Percentiles rank a stretch among this genome's conserved stretches.
Conservation (phyloP, 2,888 invertebrate genomes). For the Arrhopalites spinosus region DNA sequence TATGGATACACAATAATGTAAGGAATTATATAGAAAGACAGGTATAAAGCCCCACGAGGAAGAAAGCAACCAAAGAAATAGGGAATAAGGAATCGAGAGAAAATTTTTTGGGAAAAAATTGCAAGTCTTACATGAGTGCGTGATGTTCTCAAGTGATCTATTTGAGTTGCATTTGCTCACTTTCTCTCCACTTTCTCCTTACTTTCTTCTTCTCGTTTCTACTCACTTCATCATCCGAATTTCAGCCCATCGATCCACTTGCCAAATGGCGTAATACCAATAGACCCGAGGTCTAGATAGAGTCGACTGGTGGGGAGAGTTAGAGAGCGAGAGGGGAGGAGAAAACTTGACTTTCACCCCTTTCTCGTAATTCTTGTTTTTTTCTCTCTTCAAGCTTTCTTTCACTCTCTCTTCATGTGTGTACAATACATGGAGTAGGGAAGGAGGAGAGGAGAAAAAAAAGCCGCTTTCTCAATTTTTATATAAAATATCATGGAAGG, state of each 20-base stretch:
- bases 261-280: conserved; percentile 21
- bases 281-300: not conserved
- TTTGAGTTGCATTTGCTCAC: conserved; percentile 19
- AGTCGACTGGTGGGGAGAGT: not conserved
- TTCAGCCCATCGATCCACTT: conserved; percentile 20
- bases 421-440: too few relatives aligned
- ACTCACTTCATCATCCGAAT: conserved; percentile 36
- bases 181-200: not conserved
- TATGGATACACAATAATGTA: not conserved
- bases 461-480: too few relatives aligned
- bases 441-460: too few relatives aligned
- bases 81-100: conserved; percentile 6
- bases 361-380: conserved; percentile 9
- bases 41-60: conserved; percentile 22
- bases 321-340: conserved; percentile 11
- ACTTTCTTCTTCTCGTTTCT: conserved; percentile 22
- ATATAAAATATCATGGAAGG: too few relatives aligned
- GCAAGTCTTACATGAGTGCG: conserved; percentile 37
- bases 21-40: not conserved
- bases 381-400: too few relatives aligned
- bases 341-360: conserved; percentile 20
- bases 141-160: conserved; percentile 34
- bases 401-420: too few relatives aligned
- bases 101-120: conserved; percentile 33
- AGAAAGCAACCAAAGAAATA: conserved; percentile 12